Percentiles rank a stretch among this genome's conserved stretches.
Conservation (phyloP, 2,797 vertebrate genomes). For the Lateolabrax maculatus region DNA sequence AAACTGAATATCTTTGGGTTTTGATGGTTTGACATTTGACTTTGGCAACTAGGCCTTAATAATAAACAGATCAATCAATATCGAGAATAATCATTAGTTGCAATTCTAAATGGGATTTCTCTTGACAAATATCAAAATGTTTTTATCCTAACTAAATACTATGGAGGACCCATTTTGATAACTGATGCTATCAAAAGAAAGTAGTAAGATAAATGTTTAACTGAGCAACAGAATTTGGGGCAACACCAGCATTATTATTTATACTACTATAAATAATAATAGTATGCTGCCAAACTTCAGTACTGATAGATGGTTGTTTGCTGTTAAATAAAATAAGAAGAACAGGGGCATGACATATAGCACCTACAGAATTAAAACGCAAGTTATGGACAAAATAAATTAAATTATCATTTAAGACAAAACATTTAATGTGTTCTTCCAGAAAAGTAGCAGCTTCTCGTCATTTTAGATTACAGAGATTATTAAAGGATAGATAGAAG, state of each 20-base stretch:
- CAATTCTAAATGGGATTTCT: background rate
- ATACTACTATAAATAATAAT: no score
- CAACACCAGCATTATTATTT: no score
- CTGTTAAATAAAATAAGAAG: background rate
- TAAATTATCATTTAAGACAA: background rate
- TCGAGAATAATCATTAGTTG: background rate
- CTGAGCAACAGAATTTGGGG: background rate
- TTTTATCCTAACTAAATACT: background rate
- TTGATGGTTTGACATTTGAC: no score
- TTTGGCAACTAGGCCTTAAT: no score
- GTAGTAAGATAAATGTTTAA: background rate
- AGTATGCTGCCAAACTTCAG: background rate
- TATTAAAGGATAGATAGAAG: background rate
- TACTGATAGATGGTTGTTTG: background rate
- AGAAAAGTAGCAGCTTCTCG: background rate
- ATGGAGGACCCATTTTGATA: background rate
- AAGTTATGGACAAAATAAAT: background rate
- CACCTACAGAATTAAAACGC: background rate
- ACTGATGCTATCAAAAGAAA: background rate
- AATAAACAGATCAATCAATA: background rate
- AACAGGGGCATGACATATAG: background rate
- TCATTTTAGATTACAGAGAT: background rate
- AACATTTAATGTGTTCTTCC: background rate
- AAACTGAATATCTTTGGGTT: background rate
- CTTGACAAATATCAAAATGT: background rate